phyloP scores from a whole-genome alignment of 1,140 invertebrate genomes.

The Portunus trituberculatus region DNA sequence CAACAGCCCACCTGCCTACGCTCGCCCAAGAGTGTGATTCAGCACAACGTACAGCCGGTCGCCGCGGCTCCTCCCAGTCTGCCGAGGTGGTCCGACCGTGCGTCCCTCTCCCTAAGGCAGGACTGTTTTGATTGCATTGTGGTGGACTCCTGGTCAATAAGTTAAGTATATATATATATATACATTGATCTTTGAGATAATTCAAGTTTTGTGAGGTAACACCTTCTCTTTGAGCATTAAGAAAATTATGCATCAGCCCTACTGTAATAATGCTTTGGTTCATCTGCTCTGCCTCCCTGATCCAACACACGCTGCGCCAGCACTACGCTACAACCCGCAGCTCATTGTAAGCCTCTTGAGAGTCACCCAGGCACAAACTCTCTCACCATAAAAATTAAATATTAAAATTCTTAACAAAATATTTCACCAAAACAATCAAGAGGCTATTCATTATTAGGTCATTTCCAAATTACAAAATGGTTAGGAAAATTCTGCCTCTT shows the following conservation, averaged over 20 bases:
- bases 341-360: constrained; percentile 5
- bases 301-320: background rate
- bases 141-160: constrained; percentile 70
- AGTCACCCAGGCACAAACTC: constrained; percentile 69
- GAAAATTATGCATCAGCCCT: constrained; percentile 71
- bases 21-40: constrained; percentile 31
- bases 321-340: background rate
- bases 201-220: constrained; percentile 69
- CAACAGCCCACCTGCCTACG: constrained; percentile 54
- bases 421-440: background rate
- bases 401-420: background rate
- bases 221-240: constrained; percentile 71
- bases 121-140: constrained; percentile 73
- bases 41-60: constrained; percentile 20
- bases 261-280: constrained; percentile 65
- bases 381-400: constrained; percentile 5
- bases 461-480: background rate
- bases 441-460: background rate
- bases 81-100: background rate
- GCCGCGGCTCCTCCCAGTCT: constrained; percentile 26
- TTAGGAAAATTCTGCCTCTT: background rate
- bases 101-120: constrained; percentile 68
- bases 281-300: constrained; percentile 41
- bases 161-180: constrained; percentile 49
- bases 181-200: constrained; percentile 73